These are phyloP conservation scores for Zele albiditarsus DNA, from an alignment of 2,888 invertebrate species.

Conservation along the genomic window DNA sequence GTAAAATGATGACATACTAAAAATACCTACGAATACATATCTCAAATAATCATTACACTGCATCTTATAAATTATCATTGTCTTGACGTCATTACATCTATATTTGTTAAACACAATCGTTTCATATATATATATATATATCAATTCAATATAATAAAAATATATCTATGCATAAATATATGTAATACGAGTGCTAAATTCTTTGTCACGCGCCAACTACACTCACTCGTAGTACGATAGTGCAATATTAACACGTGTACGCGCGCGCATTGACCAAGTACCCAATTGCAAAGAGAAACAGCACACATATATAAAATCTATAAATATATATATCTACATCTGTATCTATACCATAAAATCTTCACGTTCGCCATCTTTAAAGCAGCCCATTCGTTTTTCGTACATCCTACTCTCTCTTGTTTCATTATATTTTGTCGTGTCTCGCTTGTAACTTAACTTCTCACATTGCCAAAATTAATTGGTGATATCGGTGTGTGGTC, in stretches of 20 bases:
- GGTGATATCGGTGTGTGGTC: background rate
- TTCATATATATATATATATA: too few relatives aligned
- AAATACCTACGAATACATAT: too few relatives aligned
- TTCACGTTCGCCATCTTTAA: background rate
- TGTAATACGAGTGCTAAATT: background rate
- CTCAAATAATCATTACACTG: too few relatives aligned
- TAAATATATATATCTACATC: too few relatives aligned
- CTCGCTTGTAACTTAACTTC: background rate
- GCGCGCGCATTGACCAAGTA: background rate
- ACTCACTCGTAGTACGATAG: background rate
- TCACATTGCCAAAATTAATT: background rate
- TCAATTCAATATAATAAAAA: background rate
- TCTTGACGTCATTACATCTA: background rate
- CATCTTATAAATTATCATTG: too few relatives aligned
- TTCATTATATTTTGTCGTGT: background rate
- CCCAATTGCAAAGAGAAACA: background rate
- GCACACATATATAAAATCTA: too few relatives aligned
- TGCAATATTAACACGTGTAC: background rate
- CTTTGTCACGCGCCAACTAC: background rate
- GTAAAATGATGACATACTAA: too few relatives aligned
- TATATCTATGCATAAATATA: background rate
- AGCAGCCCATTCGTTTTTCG: background rate
- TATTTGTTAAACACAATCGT: background rate
- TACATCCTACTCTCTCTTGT: background rate
- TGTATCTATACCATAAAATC: too few relatives aligned